Conservation (phyloP, 2,797 vertebrate species). For the Catharus ustulatus region DNA sequence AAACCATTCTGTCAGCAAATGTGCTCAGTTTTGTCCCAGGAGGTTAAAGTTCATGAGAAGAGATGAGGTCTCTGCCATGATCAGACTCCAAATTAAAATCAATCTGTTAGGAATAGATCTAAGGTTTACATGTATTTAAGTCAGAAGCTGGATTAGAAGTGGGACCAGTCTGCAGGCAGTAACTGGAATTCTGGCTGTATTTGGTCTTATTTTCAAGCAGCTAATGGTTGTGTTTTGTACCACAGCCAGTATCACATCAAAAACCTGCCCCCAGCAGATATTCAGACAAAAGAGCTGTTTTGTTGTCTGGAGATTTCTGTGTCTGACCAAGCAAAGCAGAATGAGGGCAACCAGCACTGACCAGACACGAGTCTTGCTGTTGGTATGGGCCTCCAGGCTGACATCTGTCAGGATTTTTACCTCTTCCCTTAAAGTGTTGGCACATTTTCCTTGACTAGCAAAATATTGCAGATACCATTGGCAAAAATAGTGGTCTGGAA, state of each 20-base stretch:
- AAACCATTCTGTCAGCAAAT: not conserved
- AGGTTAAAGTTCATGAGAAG: not conserved
- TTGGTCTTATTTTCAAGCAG: not conserved
- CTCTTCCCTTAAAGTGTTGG: not conserved
- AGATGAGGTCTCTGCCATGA: not conserved
- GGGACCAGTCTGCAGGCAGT: not conserved
- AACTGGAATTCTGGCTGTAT: not conserved
- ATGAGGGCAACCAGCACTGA: not conserved
- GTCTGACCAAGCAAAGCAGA: not conserved
- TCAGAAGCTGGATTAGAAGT: not conserved
- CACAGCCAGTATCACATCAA: not conserved
- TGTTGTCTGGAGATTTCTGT: not conserved
- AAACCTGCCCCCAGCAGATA: not conserved
- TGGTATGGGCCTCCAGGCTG: not conserved
- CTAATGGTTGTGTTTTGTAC: not conserved
- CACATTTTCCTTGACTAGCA: not conserved
- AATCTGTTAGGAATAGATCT: not conserved
- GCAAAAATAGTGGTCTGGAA: not conserved
- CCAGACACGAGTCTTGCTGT: too few relatives aligned
- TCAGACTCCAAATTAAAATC: not conserved
- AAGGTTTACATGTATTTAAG: not conserved
- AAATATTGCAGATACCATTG: not conserved
- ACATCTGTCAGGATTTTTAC: not conserved
- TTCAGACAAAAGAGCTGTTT: not conserved
- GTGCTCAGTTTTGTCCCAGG: not conserved